These are phyloP conservation scores for Oncorhynchus tshawytscha DNA, from an alignment of 2,113 vertebrate genomes.

Conservation along the genomic window DNA sequence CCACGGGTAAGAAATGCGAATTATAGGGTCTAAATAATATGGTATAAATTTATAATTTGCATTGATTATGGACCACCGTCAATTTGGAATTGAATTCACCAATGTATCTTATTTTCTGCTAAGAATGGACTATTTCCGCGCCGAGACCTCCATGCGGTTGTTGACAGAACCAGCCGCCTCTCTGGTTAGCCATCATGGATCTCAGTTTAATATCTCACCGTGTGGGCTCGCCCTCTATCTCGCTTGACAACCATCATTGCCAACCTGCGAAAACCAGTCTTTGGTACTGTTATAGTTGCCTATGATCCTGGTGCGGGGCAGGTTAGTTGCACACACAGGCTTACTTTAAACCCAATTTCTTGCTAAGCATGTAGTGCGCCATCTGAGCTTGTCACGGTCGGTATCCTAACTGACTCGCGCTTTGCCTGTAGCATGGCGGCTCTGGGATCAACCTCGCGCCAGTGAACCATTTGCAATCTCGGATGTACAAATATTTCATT, in stretches of 20 bases:
- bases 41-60: neutral
- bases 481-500: constrained; percentile 46
- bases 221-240: constrained; percentile 60
- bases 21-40: neutral
- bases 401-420: constrained; percentile 56
- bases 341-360: constrained; percentile 48
- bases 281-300: constrained; percentile 30
- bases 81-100: neutral
- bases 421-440: constrained; percentile 74
- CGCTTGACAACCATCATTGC: constrained; percentile 47
- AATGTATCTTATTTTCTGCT: neutral
- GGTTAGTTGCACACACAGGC: constrained; percentile 53
- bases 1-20: constrained; percentile 64
- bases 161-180: constrained; percentile 74
- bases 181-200: constrained; percentile 80
- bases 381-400: constrained; percentile 73
- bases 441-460: constrained; percentile 71
- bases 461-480: constrained; percentile 57
- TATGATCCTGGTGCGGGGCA: constrained; percentile 35
- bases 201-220: constrained; percentile 81
- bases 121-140: constrained; percentile 53
- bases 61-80: neutral
- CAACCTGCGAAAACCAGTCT: constrained; percentile 59
- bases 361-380: constrained; percentile 56
- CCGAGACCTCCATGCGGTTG: constrained; percentile 77